Conservation (phyloP, 2,888 invertebrate genomes). For the Reticulitermes lucifugus region DNA sequence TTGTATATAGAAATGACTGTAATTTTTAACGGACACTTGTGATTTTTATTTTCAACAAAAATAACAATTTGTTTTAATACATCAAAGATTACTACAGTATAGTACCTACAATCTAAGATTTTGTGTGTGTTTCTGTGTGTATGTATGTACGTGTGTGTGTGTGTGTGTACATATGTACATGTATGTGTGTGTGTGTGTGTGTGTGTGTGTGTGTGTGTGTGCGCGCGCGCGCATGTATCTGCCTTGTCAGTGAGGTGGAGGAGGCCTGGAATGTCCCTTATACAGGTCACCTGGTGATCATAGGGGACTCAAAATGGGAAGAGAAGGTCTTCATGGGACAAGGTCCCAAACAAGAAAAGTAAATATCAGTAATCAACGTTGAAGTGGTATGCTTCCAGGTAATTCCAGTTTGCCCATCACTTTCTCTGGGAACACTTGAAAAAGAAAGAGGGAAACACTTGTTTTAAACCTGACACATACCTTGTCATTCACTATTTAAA, state of each 20-base stretch:
- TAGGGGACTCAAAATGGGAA: background rate
- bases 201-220: no score
- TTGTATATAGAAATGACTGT: background rate
- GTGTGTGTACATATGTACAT: no score
- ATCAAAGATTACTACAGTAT: slow-evolving; percentile 50
- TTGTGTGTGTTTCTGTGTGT: slow-evolving; percentile 6
- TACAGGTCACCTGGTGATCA: background rate
- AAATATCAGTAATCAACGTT: slow-evolving; percentile 32
- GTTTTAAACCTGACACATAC: slow-evolving; percentile 19
- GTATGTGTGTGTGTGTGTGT: no score
- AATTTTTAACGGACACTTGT: slow-evolving; percentile 53
- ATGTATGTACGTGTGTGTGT: background rate
- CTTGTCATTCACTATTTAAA: slow-evolving; percentile 32
- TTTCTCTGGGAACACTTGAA: slow-evolving; percentile 35
- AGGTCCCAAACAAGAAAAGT: slow-evolving; percentile 33
- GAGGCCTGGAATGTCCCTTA: slow-evolving; percentile 1
- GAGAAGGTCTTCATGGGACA: slow-evolving; percentile 14
- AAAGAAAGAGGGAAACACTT: slow-evolving; percentile 17
- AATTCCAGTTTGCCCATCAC: background rate
- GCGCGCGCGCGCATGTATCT: background rate
- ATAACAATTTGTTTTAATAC: slow-evolving; percentile 59
- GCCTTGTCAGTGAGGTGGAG: slow-evolving; percentile 36
- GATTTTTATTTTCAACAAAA: slow-evolving; percentile 66
- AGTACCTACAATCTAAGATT: slow-evolving; percentile 41
- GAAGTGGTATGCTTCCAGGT: slow-evolving; percentile 38